Evolutionary conservation across 2,888 invertebrate species (phyloP), one percentile per base, ranked within the genome.

Genomic region (Glyphotaelius pellucidus): DNA sequence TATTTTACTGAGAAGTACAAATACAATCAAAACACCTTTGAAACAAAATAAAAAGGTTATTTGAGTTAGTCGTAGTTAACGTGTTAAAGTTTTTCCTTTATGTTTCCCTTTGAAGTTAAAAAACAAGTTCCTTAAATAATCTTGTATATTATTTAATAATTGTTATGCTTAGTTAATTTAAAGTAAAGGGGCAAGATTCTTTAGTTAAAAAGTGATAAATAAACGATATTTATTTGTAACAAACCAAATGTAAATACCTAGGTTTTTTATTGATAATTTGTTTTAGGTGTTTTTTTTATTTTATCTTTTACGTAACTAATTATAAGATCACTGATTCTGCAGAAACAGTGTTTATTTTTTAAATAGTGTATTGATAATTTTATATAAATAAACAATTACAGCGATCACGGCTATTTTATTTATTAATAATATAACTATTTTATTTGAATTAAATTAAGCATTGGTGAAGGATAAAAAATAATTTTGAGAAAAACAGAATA

Each of bases 231-330:
- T 92, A 90, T 81, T 91, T 92, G 91, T 93, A 92, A 92, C 92
- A 91, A 93, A 92, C 93, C 93, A 93, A 93, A 93, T 92, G 81
- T 92, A 92, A 89, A 79, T 67, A 67, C 67, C 67, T 67, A 67
- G 67, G 67, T 67, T 67, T 31, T 89, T 79, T 89, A 89, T 89
- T 32, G 42, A 79, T 89, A 89, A 89, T 42, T 35, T 79, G 79
- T 86, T 86, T 84, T 52, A 87, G 47, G 42, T 86, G 85, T 25
- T 87, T 15, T 86, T n/a, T 47, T 84, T 67, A 67, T 67, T 67
- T n/a, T 25, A 67, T 67, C 67, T 67, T 83, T 83, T 31, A 83
- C 32, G 15, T 83, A 42, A 11, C 42, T 42, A 83, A 25, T 83
- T 83, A 25, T 83, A 83, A 42, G n/a, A 47, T 52, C 42, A 42